A percentile compares a stretch with the other conserved stretches of the same genome.
These are phyloP conservation scores for Notospermus geniculatus DNA, from an alignment of 1,140 invertebrate species.

Conservation along the genomic window DNA sequence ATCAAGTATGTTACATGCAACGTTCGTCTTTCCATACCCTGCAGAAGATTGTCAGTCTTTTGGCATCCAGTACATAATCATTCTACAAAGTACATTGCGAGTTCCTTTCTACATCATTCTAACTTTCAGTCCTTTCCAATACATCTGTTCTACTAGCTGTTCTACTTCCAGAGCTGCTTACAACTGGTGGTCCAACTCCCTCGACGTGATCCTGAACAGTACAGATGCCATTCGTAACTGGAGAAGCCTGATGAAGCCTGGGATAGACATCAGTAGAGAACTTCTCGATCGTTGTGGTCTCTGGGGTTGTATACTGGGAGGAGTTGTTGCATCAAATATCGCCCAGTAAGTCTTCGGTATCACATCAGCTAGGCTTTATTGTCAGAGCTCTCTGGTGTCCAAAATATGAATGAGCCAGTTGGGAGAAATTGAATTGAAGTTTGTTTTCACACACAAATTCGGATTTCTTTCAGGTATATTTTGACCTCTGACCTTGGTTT, in stretches of 20 bases:
- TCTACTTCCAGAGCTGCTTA: constrained; percentile 37
- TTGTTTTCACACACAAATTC: background rate
- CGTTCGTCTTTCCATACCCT: background rate
- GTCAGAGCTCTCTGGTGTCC: background rate
- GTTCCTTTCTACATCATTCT: too few relatives aligned
- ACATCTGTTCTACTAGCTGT: too few relatives aligned
- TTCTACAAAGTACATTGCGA: background rate
- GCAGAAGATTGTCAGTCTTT: background rate
- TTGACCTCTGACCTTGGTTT: constrained; percentile 47
- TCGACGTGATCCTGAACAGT: constrained; percentile 41
- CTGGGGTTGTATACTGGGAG: constrained; percentile 54
- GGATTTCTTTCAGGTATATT: constrained; percentile 38
- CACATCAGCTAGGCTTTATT: background rate
- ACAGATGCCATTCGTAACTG: constrained; percentile 41
- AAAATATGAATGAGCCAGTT: background rate
- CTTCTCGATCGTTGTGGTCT: constrained; percentile 51
- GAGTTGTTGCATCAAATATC: constrained; percentile 51
- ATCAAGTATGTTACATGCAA: constrained; percentile 34
- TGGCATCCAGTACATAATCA: background rate
- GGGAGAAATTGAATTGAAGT: too few relatives aligned
- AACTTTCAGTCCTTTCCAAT: too few relatives aligned
- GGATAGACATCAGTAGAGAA: constrained; percentile 32
- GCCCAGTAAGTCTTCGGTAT: constrained; percentile 52
- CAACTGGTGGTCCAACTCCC: constrained; percentile 45
- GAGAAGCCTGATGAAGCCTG: constrained; percentile 28